phyloP scores from a whole-genome alignment of 2,888 invertebrate genomes.

The Hirtodrosophila cameraria region DNA sequence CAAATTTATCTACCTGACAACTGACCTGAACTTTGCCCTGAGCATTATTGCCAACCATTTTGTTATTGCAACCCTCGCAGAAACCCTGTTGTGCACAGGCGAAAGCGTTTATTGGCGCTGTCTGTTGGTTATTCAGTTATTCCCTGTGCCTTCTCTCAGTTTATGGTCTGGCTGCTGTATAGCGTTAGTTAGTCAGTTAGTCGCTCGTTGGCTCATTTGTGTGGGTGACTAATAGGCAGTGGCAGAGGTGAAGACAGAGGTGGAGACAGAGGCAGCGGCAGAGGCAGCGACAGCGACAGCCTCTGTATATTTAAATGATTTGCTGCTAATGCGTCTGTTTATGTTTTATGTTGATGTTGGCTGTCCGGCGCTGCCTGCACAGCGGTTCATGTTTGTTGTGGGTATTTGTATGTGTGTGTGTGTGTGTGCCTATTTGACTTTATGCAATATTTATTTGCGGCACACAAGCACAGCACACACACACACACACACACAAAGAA shows the following conservation, averaged over 20 bases:
- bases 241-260: background rate
- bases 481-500: constrained; percentile 33
- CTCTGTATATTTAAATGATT: constrained; percentile 75
- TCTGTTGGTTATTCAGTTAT: background rate
- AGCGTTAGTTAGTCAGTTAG: constrained; percentile 66
- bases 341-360: constrained; percentile 77
- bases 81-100: constrained; percentile 6
- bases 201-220: constrained; percentile 44
- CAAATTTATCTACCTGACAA: too few species aligned
- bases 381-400: constrained; percentile 40
- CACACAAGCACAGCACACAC: too few species aligned
- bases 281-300: background rate
- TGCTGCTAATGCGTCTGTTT: constrained; percentile 78
- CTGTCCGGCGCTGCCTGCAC: constrained; percentile 34
- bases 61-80: constrained; percentile 23
- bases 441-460: constrained; percentile 77
- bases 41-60: background rate
- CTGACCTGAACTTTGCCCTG: too few species aligned
- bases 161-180: constrained; percentile 30
- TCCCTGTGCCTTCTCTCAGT: constrained; percentile 9
- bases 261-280: background rate
- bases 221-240: constrained; percentile 28
- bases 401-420: constrained; percentile 39
- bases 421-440: constrained; percentile 67
- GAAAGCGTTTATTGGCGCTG: constrained; percentile 21